Evolutionary conservation across 1,140 invertebrate genomes (phyloP).

Genomic region (Drosophila novamexicana): DNA sequence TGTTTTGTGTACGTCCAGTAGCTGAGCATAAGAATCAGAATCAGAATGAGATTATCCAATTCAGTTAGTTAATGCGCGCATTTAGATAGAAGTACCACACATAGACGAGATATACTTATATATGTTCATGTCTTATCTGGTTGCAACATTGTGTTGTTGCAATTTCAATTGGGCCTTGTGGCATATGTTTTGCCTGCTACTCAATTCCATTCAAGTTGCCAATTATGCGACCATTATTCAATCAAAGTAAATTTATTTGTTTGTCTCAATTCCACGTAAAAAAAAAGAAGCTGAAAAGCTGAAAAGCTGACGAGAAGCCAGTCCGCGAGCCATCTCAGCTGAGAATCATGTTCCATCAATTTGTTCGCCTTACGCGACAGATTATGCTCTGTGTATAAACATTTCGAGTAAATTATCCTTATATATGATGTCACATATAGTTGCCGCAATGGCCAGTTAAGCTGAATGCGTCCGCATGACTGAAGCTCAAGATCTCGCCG

Average conservation of each 20-base stretch:
- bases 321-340: background rate
- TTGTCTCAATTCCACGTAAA: constrained; percentile 83
- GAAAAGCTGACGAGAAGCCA: constrained; percentile 50
- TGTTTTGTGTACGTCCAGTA: constrained; percentile 21
- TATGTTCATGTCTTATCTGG: constrained; percentile 15
- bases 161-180: constrained; percentile 59
- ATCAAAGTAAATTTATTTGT: constrained; percentile 84
- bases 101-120: background rate
- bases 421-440: constrained; percentile 71
- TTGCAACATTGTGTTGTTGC: constrained; percentile 42
- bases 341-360: constrained; percentile 54
- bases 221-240: constrained; percentile 84
- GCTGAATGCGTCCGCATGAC: constrained; percentile 24
- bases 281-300: constrained; percentile 14
- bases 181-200: constrained; percentile 80
- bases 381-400: constrained; percentile 75
- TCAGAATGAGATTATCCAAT: constrained; percentile 80
- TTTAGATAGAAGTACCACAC: constrained; percentile 4
- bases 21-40: constrained; percentile 35
- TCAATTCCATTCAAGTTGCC: constrained; percentile 84
- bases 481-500: constrained; percentile 9
- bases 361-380: constrained; percentile 76
- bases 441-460: constrained; percentile 69
- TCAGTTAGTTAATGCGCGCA: constrained; percentile 70
- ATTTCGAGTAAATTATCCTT: constrained; percentile 69